Evolutionary conservation across 2,113 vertebrate species (phyloP), one percentile per base, ranked within the genome.

Genomic region (Ctenomys sociabilis): DNA sequence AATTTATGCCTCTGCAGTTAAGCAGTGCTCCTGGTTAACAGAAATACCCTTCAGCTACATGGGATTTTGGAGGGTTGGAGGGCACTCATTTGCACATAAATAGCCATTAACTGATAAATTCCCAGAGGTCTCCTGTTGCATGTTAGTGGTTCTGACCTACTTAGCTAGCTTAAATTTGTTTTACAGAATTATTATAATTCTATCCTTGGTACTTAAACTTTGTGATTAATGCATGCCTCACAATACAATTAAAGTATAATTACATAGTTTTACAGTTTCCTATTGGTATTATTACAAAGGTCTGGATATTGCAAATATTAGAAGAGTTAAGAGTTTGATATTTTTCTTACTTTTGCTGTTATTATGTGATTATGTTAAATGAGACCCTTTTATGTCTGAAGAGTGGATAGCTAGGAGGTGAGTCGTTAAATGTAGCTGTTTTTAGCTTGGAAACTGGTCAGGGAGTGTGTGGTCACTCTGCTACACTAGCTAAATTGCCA

Each of bases 71-170:
- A 98, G 98, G 99, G 99, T 99, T 99, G 99, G 98, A 99, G 99
- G 99, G 99, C 99, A 98, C 98, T 99, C 99, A 99, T 99, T 99
- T 99, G 99, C 99, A 99, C 99, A 99, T 99, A 99, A 99, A 99
- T 99, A 99, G 99, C 99, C 98, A 98, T 99, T 99, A 99, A 99
- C 98, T 98, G 98, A 98, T 98, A 98, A 98, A 98, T 99, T 99
- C 99, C 99, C 98, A 98, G 98, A 99, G 98, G 98, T 98, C 98
- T 98, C 98, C 98, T 99, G 98, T 99, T 99, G 99, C 98, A 98
- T 99, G 98, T 98, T 98, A 98, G 98, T 99, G 98, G 98, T 98
- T 98, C 98, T 99, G 99, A 99, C 99, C 99, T 99, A 99, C 99
- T 99, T 99, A 99, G 99, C 99, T 98, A 98, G 98, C 98, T 99